These are phyloP conservation scores for Vannuccia rotundouncinata DNA, from an alignment of 2,888 invertebrate genomes.

Conservation along the genomic window DNA sequence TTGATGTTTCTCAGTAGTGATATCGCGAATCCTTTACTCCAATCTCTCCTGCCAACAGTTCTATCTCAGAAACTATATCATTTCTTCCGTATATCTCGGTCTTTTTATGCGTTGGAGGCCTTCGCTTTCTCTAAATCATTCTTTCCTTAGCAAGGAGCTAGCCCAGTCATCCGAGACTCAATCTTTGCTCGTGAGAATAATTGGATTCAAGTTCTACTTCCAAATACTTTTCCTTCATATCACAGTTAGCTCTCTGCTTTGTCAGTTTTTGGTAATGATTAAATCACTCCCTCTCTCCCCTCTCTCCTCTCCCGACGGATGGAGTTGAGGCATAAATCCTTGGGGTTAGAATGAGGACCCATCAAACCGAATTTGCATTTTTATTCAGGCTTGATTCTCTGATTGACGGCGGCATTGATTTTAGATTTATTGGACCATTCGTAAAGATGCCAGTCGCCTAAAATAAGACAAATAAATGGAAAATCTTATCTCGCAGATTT, in stretches of 20 bases:
- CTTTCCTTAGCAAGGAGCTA: neutral
- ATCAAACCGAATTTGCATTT: constrained; percentile 16
- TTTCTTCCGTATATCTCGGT: neutral
- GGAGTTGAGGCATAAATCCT: constrained; percentile 8
- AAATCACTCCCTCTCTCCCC: neutral
- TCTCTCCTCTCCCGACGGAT: neutral
- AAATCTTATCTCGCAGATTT: no score
- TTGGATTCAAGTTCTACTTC: neutral
- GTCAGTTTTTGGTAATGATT: neutral
- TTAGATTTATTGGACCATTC: constrained; percentile 11
- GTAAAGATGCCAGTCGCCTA: neutral
- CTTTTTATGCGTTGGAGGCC: neutral
- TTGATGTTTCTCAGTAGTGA: no score
- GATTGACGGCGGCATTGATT: constrained; percentile 26
- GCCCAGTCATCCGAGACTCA: neutral
- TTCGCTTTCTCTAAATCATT: no score
- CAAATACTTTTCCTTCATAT: neutral
- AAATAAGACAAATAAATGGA: neutral
- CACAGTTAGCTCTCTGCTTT: neutral
- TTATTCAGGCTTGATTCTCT: constrained; percentile 17
- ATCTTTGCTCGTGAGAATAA: neutral
- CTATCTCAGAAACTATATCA: no score
- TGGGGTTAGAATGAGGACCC: neutral
- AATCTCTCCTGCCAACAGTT: no score
- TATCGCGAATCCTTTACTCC: no score